Evolutionary conservation across 2,888 invertebrate genomes (phyloP), one percentile per base, ranked within the genome.

Genomic region (Trichogramma evanescens): DNA sequence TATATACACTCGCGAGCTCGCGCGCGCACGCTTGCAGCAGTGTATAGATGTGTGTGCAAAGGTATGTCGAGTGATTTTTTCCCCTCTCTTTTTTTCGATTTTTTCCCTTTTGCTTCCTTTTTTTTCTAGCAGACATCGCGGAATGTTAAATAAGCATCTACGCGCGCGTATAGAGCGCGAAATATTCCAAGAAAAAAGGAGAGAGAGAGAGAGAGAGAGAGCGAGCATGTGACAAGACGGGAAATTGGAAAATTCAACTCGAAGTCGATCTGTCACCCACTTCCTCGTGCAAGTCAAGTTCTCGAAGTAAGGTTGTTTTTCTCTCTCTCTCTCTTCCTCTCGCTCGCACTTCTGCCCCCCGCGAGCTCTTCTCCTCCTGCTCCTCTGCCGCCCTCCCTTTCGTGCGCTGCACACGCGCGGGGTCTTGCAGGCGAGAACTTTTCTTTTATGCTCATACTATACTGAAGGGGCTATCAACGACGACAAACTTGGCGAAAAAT

Each of bases 241-340:
- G 72, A 74, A 74, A 75, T 75, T 74, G 74, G 74, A 71, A 72
- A 74, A 74, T 71, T 76, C 71, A 72, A 74, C 72, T 68, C 68
- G 68, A 67, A 68, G 65, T 63, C 62, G 62, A 68, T 67, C 63
- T 65, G 65, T 69, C 65, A 63, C 57, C 41, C 49, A 10, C 51
- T 63, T 56, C 42, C 58, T 44, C 48, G 26, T 2, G 26, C 26
- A 26, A 26, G 26, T 26, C 26, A 26, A 26, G 44, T 48, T 55
- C 48, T 58, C 59, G 26, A 26, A 26, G 26, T 26, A 26, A 26
- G 26, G 26, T 26, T 26, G 26, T 40, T 49, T 43, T 41, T 46
- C 59, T 59, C 52, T 61, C 66, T 56, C 58, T 54, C 45, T 56
- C 53, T 54, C 41, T n/a, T 45, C 9, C 41, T 50, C 46, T 55